Base-by-base conservation (phyloP, 2,888 invertebrate species). In the Alentia gelatinosa region DNA sequence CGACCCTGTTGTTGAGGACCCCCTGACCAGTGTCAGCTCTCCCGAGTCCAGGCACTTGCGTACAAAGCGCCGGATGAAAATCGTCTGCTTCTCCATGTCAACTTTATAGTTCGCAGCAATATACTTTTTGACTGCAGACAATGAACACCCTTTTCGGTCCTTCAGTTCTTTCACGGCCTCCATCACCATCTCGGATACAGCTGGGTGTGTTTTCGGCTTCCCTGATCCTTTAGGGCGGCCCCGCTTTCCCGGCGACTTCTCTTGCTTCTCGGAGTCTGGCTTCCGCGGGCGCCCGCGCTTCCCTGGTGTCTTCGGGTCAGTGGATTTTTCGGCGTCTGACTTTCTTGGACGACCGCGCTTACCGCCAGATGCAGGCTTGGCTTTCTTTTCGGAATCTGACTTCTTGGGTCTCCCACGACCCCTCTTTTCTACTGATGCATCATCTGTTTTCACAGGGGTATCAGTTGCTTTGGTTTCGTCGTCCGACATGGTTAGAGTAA, bases 41-140 rank as follows among this genome's bases (percentile, higher is more conserved):
- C 90, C 90, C 37, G 19, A 1, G 33, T 83, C 83, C 15, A 90
- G 30, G 7, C 30, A 19, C 15, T 79, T 90, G 23, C 74, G 26
- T 19, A 90, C 47, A 47, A 50, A 90, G 40, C 79, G 75, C 4
- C 90, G 40, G 83, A 90, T 90, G 83, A 90, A 90, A 33, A 74
- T 68, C 37, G 90, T 56, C 40, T 74, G 79, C 1, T 83, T 79
- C 47, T 26, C 50, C 50, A 90, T 79, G 56, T 90, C 90, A 30
- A 90, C 90, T 50, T 90, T 90, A 37, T 83, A 83, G 83, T 90
- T 90, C 15, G 47, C 90, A 37, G 79, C 90, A 50, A 90, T 83
- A 35, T 90, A 90, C 56, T 90, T 90, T 83, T 83, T 90, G 83
- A 90, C 74, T 33, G 90, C 90, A 23, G 83, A 47, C 42, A 90